These are phyloP conservation scores for Megalonaias nervosa DNA, from an alignment of 1,140 invertebrate genomes.

Conservation along the genomic window DNA sequence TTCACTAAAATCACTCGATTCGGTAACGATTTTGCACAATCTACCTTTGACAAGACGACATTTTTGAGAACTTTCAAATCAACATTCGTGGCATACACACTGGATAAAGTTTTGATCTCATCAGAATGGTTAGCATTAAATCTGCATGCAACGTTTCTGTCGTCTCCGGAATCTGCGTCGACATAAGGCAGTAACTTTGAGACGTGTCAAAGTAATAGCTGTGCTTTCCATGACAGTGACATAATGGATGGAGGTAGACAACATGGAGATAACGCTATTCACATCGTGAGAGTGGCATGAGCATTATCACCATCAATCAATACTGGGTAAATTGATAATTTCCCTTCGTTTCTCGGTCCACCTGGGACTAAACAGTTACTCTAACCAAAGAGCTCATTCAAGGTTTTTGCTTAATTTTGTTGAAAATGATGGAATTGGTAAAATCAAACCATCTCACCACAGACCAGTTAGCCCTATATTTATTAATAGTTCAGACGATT, in stretches of 20 bases:
- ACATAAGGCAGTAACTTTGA: conserved; percentile 43
- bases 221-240: conserved; percentile 27
- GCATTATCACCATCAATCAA: conserved; percentile 17
- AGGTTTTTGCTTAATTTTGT: not conserved
- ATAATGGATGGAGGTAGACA: conserved; percentile 81
- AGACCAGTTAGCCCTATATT: conserved; percentile 17
- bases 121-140: conserved; percentile 27
- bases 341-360: conserved; percentile 23
- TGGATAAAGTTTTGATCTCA: conserved; percentile 26
- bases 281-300: conserved; percentile 87
- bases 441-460: conserved; percentile 9
- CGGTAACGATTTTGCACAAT: conserved; percentile 28
- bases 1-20: conserved; percentile 25
- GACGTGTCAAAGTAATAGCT: conserved; percentile 29
- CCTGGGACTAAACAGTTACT: conserved; percentile 2
- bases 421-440: conserved; percentile 19
- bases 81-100: conserved; percentile 19
- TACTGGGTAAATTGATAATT: conserved; percentile 14
- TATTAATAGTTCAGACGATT: conserved; percentile 25
- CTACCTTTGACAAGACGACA: conserved; percentile 19
- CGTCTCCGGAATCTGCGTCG: conserved; percentile 35
- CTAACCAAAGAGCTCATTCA: conserved; percentile 8
- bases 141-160: conserved; percentile 34
- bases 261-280: conserved; percentile 93
- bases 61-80: conserved; percentile 30